phyloP scores from a whole-genome alignment of 2,113 vertebrate genomes.

The Urocolius indicus region DNA sequence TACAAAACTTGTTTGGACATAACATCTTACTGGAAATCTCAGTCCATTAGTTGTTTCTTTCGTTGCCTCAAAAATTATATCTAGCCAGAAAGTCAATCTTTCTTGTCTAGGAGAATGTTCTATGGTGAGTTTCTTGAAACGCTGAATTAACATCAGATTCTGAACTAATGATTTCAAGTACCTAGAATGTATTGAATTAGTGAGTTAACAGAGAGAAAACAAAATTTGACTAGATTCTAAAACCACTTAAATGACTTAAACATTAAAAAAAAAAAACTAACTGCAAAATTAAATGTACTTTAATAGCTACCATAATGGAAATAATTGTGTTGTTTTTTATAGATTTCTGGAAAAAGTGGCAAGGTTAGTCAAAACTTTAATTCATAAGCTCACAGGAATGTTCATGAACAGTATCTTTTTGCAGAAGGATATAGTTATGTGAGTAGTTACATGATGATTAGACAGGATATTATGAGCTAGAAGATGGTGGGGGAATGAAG shows the following conservation, averaged over 20 bases:
- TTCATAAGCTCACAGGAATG: neutral
- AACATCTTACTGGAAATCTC: constrained; percentile 89
- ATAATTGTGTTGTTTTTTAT: neutral
- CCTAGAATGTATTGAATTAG: constrained; percentile 78
- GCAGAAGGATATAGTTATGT: neutral
- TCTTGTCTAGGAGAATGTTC: constrained; percentile 89
- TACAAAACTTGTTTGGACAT: neutral
- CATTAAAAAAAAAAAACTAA: neutral
- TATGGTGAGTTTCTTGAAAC: constrained; percentile 87
- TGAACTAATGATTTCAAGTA: constrained; percentile 93
- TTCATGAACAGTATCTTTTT: neutral
- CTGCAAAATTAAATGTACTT: neutral
- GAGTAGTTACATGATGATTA: constrained; percentile 1
- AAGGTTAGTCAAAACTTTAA: neutral
- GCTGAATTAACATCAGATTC: constrained; percentile 91
- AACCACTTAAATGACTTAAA: neutral
- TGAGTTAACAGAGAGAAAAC: neutral
- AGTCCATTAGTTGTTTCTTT: constrained; percentile 86
- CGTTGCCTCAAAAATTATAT: constrained; percentile 94
- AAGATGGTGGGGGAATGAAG: neutral
- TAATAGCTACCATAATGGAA: neutral
- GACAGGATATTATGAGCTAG: neutral
- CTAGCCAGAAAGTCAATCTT: constrained; percentile 95
- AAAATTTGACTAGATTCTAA: neutral
- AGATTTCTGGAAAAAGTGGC: constrained; percentile 27